These are phyloP conservation scores for Hypsibius dujardini DNA, from an alignment of 1,140 invertebrate species.

Conservation along the genomic window DNA sequence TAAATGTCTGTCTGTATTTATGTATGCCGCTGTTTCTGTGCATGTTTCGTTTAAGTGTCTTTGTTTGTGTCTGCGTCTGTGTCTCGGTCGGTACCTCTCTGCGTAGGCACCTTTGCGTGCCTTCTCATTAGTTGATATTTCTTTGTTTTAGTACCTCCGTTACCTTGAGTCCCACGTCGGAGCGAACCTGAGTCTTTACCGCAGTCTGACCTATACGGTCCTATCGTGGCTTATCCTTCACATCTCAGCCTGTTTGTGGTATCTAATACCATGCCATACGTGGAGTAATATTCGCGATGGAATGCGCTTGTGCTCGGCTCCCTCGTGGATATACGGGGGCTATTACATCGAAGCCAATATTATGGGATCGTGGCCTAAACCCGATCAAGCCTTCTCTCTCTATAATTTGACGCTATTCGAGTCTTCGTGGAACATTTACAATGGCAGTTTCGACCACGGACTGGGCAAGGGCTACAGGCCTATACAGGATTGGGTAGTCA, in stretches of 20 bases:
- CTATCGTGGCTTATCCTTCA: neutral
- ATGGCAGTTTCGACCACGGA: neutral
- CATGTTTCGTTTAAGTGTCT: neutral
- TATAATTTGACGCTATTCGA: neutral
- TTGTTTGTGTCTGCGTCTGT: no score
- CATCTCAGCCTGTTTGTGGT: neutral
- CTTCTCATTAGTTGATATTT: neutral
- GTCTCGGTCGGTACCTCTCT: neutral
- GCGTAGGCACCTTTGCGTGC: neutral
- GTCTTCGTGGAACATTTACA: neutral
- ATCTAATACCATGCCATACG: neutral
- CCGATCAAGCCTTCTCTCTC: neutral
- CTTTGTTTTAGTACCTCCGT: neutral
- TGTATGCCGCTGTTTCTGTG: neutral
- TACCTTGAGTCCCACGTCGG: neutral
- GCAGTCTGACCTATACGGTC: neutral
- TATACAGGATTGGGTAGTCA: neutral
- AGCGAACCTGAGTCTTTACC: neutral
- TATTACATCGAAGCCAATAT: neutral
- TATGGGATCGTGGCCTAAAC: no score
- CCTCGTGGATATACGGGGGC: neutral
- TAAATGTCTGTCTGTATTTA: neutral
- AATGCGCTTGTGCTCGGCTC: neutral
- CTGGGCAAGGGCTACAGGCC: neutral
- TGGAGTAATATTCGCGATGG: neutral